phyloP scores from a whole-genome alignment of 2,888 invertebrate species.

The Imbricaverruca yamaguchii region DNA sequence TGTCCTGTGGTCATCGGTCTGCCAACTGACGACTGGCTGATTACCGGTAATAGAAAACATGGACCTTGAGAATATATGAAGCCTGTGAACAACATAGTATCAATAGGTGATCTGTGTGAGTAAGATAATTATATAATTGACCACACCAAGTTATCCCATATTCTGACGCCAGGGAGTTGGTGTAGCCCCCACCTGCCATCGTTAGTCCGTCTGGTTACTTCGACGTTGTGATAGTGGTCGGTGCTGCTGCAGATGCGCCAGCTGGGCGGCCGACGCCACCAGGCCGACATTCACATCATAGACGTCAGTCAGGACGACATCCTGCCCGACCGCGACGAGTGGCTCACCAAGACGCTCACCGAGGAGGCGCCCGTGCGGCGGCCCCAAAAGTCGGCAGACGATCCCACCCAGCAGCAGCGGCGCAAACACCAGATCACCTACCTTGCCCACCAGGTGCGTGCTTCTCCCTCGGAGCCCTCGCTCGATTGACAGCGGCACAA shows the following conservation, averaged over 20 bases:
- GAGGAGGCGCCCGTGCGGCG: conserved; percentile 40
- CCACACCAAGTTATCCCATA: no score
- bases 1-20: no score
- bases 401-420: conserved; percentile 59
- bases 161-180: no score
- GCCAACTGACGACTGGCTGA: no score
- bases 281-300: conserved; percentile 59
- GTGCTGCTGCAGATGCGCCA: neutral
- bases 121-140: no score
- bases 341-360: conserved; percentile 61
- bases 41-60: no score
- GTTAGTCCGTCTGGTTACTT: no score
- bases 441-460: conserved; percentile 65
- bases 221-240: no score
- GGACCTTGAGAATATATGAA: no score
- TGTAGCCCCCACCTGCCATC: no score
- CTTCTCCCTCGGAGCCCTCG: neutral
- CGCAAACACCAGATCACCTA: conserved; percentile 95
- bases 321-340: conserved; percentile 67
- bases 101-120: no score
- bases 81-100: no score
- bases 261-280: conserved; percentile 45
- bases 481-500: neutral
- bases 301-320: conserved; percentile 76
- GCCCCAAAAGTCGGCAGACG: conserved; percentile 39